Evolutionary conservation across 2,797 vertebrate genomes (phyloP), one percentile per base, ranked within the genome.

Genomic region (Anguilla obscura): DNA sequence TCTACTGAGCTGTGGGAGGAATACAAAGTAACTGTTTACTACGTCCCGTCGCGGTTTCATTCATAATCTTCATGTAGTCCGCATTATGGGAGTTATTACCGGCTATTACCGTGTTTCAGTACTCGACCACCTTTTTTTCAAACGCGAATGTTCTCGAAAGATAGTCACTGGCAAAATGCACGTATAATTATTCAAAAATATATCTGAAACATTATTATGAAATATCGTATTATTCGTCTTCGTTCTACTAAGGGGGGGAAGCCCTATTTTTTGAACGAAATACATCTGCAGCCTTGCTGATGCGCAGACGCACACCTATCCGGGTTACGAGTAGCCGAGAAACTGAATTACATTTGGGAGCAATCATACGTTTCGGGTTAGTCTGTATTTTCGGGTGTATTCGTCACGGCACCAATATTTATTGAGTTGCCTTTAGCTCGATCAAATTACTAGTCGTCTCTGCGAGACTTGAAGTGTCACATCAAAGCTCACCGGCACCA

Each of bases 1-100:
- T 24, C 58, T 56, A 18, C 33, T 83, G 18, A 63, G 50, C 10
- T 79, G 87, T 86, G 84, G 52, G 52, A 24, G 14, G 87, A 86
- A 88, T 88, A 79, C 24, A 56, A 79, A 88, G 54, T 18, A 48
- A 74, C 83, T 18, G 27, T 85, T 88, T 88, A 74, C 87, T 88
- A 76, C 71, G 50, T 10, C 48, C 54, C 52, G 4, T 45, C 33
- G 50, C 33, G 33, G 84, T 45, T 88, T 88, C 87, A 88, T 88
- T 88, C 87, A 88, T 63, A 85, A 88, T 63, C 36, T 88, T 88
- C 69, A 60, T 14, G 36, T 36, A 40, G 14, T 16, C 54, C 60
- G n/a, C 18, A 63, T 60, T 54, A 58, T 24, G 58, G 54, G 60
- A 87, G 76, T 74, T 5, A 24, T 87, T 87, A 83, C 48, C 33